These are phyloP conservation scores for Cliona cf. orientalis DNA, from an alignment of 37 sponge, comb jelly and placozoan genomes.

Conservation along the genomic window DNA sequence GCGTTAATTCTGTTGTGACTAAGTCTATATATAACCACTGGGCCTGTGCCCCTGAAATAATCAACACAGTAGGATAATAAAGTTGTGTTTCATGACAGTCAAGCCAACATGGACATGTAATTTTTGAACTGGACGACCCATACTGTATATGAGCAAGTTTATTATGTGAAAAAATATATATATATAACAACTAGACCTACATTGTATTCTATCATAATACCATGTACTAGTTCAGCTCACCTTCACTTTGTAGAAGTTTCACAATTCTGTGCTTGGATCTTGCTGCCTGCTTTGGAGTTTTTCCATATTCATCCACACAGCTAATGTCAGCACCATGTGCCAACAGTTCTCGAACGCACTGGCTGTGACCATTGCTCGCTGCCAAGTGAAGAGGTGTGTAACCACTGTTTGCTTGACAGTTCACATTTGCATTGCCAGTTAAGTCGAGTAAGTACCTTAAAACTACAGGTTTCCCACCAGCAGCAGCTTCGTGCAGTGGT, in stretches of 20 bases:
- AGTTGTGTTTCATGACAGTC: not conserved
- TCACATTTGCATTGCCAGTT: constrained; percentile 54
- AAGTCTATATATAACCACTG: not conserved
- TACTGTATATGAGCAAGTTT: not conserved
- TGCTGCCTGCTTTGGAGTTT: constrained; percentile 81
- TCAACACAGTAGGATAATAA: no score
- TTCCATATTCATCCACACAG: constrained; percentile 73
- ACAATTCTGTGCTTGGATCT: constrained; percentile 68
- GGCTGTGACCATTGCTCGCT: constrained; percentile 66
- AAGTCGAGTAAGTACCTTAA: constrained; percentile 49
- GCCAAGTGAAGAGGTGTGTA: constrained; percentile 90
- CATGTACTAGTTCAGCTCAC: no score
- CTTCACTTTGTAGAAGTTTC: constrained; percentile 47
- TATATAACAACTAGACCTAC: not conserved
- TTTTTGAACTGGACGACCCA: not conserved
- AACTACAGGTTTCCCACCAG: constrained; percentile 58
- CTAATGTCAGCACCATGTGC: constrained; percentile 65
- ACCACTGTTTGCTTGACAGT: constrained; percentile 77
- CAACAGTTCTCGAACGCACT: constrained; percentile 70
- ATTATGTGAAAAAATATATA: not conserved
- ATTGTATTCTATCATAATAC: no score
- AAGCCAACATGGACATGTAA: not conserved
- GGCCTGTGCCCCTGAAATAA: not conserved
- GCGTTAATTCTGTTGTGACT: not conserved
- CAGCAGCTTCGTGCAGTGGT: constrained; percentile 82